Evolutionary conservation across 2,113 vertebrate species (phyloP).

Genomic region (Notechis scutatus): DNA sequence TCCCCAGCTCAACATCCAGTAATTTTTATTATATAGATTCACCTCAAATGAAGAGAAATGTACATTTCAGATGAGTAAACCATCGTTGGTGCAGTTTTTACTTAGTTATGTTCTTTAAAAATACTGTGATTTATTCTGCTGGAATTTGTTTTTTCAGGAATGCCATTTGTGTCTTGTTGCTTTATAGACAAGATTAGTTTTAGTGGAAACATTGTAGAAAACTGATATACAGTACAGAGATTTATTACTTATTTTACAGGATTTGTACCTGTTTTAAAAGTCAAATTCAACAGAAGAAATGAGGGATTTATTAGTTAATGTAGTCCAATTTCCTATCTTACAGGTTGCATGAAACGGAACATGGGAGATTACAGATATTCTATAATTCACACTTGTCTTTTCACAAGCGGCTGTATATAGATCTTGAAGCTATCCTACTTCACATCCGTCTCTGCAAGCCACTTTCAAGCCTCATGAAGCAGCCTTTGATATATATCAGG

Average conservation of each 20-base stretch:
- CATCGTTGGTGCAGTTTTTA: neutral
- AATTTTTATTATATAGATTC: neutral
- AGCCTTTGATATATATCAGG: slow-evolving; percentile 68
- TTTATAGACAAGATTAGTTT: neutral
- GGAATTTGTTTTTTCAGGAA: neutral
- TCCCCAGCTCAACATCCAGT: neutral
- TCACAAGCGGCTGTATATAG: slow-evolving; percentile 70
- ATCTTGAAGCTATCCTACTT: slow-evolving; percentile 68
- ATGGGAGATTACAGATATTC: slow-evolving; percentile 62
- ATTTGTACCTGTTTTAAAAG: neutral
- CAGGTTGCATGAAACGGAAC: slow-evolving; percentile 58
- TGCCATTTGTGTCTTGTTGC: neutral
- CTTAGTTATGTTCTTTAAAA: neutral
- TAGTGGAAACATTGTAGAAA: neutral
- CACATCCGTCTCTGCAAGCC: slow-evolving; percentile 69
- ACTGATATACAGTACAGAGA: neutral
- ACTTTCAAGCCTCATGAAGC: slow-evolving; percentile 59
- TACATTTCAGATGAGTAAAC: neutral
- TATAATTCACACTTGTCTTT: slow-evolving; percentile 77
- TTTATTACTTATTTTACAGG: neutral
- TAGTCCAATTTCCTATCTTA: slow-evolving; percentile 39
- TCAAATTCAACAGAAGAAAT: neutral
- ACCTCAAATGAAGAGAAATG: neutral
- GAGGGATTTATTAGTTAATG: neutral
- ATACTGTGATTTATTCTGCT: neutral